Base-by-base conservation (phyloP, 1,140 invertebrate genomes). In the Archegozetes longisetosus region DNA sequence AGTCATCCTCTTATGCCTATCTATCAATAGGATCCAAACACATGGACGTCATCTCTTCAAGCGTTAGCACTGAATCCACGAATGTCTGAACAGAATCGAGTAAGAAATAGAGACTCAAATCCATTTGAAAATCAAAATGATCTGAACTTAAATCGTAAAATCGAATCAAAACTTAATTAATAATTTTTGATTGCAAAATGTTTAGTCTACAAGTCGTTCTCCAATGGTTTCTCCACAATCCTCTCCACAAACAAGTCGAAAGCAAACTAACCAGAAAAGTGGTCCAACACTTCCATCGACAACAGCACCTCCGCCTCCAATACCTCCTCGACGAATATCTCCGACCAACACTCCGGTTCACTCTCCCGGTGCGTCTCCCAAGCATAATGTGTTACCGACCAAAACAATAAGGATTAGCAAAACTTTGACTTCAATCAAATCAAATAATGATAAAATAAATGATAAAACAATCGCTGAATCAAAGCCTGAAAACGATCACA, bases 321-420 rank as follows among this genome's bases (percentile, higher is more conserved):
- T 66, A 53, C 66, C 81, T 55, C 82, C 82, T 14, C 70, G 81
- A 61, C 77, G 80, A 66, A 73, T 77, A 2, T 81, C 81, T 6
- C 81, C 82, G 1, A 74, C 74, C 46, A 68, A 71, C 40, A 66
- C 67, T 54, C 64, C 70, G 17, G 55, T 60, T 12, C 61, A 61
- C 28, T 68, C 66, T 23, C 67, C 66, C 14, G 55, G 62, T n/a
- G 53, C 64, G n/a, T 68, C 67, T 9, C 68, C 68, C 17, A 59
- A 66, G 62, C 66, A 66, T 20, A 29, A 55, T 20, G 40, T 48
- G 6, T 32, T 9, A 9, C 14, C 14, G 6, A 52, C 6, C 20
- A 52, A 6, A 24, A 52, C 4, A 24, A 28, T 23, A 24, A 28
- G 20, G 14, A 52, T 40, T 40, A 9, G 32, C 32, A 40, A 40